A percentile compares a stretch with the other conserved stretches of the same genome.
Evolutionary conservation across 2,113 vertebrate species (phyloP).

Genomic region (Actenoides lindsayi): DNA sequence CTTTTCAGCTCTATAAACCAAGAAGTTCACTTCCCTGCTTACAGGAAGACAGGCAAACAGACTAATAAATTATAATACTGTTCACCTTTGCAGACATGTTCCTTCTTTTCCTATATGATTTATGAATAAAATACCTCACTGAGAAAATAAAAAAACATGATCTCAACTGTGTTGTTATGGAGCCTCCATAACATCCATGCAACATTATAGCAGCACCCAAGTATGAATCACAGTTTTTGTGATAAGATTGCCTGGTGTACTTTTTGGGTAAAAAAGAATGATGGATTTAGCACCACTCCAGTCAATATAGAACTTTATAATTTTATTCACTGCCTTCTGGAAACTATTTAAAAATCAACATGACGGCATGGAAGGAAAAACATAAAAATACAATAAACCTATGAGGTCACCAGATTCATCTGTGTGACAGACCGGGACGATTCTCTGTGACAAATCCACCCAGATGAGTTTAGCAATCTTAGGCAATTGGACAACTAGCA

Average conservation of each 20-base stretch:
- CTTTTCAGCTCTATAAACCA: neutral
- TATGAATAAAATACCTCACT: neutral
- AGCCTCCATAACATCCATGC: neutral
- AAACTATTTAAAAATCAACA: neutral
- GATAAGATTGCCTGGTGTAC: neutral
- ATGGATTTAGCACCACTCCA: neutral
- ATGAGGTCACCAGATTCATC: neutral
- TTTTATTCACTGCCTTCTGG: neutral
- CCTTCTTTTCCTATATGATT: neutral
- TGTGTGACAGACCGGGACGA: neutral
- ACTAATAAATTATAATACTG: neutral
- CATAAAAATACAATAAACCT: neutral
- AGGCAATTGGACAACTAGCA: neutral
- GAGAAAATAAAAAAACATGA: neutral
- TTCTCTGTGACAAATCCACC: neutral
- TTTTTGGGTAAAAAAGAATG: neutral
- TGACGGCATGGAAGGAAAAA: neutral
- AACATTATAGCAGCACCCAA: conserved; percentile 9
- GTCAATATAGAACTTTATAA: neutral
- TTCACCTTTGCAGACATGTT: neutral
- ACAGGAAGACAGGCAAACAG: neutral
- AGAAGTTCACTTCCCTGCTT: neutral
- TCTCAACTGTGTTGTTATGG: neutral
- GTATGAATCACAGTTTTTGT: neutral
- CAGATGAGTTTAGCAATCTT: neutral